phyloP scores from a whole-genome alignment of 1,140 invertebrate species.

The Lepidostoma basale region DNA sequence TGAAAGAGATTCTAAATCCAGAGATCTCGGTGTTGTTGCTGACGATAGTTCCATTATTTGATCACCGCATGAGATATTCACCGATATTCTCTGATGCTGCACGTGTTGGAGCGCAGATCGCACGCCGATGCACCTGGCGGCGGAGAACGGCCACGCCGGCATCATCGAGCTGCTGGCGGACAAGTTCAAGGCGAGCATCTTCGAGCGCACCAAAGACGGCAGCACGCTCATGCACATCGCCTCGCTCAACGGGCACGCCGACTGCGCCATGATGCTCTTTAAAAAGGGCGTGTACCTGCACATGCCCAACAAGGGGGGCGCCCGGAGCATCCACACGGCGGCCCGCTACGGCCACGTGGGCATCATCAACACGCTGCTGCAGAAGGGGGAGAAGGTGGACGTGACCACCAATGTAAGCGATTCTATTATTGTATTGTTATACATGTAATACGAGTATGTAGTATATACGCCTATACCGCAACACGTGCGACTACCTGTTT shows the following conservation, averaged over 20 bases:
- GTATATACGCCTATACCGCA: too few species aligned
- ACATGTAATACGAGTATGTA: neutral
- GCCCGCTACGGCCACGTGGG: constrained; percentile 93
- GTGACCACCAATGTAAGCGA: constrained; percentile 86
- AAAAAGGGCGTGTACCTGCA: constrained; percentile 99
- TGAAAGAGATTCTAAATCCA: too few species aligned
- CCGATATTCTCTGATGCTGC: constrained; percentile 39
- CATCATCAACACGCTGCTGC: constrained; percentile 94
- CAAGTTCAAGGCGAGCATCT: constrained; percentile 96
- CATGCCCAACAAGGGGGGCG: constrained; percentile 98
- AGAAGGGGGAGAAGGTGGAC: constrained; percentile 96
- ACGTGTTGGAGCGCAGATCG: too few species aligned
- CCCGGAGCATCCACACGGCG: constrained; percentile 90
- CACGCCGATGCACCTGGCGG: constrained; percentile 95
- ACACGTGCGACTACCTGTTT: neutral
- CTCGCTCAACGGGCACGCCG: constrained; percentile 93
- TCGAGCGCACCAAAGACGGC: constrained; percentile 94
- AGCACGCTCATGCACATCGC: constrained; percentile 98
- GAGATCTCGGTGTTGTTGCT: too few species aligned
- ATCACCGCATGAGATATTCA: neutral
- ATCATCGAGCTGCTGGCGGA: constrained; percentile 96
- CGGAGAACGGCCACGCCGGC: constrained; percentile 93
- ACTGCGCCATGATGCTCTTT: constrained; percentile 97
- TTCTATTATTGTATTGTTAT: neutral
- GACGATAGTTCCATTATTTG: too few species aligned